Conservation (phyloP, 2,113 vertebrate species). For the Cichladusa arquata region DNA sequence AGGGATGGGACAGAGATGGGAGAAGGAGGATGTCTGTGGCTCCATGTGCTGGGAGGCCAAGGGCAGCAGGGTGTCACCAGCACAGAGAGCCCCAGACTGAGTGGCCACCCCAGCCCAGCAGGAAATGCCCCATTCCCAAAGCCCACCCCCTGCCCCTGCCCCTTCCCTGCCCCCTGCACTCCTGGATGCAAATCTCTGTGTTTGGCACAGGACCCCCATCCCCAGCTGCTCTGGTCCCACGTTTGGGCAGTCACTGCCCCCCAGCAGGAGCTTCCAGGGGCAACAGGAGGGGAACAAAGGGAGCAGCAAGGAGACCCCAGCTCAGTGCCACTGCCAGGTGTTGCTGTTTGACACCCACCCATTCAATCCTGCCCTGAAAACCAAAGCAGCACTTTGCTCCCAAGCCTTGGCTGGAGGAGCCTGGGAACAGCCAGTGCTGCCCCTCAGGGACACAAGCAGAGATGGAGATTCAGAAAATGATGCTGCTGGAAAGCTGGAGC, state of each 20-base stretch:
- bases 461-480: neutral
- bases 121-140: neutral
- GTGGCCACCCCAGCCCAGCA: rapidly evolving
- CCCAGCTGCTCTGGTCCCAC: neutral
- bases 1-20: neutral
- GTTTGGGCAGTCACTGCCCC: neutral
- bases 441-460: neutral
- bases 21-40: neutral
- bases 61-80: neutral
- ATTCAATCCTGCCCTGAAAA: neutral
- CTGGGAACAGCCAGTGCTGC: neutral
- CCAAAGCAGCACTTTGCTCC: neutral
- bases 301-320: neutral
- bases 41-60: neutral
- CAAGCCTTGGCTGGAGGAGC: neutral
- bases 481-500: neutral
- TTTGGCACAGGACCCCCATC: neutral
- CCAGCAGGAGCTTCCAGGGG: neutral
- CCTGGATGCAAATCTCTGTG: rapidly evolving
- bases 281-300: neutral
- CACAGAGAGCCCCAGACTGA: neutral
- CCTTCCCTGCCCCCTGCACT: neutral
- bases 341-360: neutral
- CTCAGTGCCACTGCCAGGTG: rapidly evolving
- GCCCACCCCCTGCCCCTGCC: neutral